Evolutionary conservation across 2,888 invertebrate genomes (phyloP).

Genomic region (Synanthedon andrenaeformis): DNA sequence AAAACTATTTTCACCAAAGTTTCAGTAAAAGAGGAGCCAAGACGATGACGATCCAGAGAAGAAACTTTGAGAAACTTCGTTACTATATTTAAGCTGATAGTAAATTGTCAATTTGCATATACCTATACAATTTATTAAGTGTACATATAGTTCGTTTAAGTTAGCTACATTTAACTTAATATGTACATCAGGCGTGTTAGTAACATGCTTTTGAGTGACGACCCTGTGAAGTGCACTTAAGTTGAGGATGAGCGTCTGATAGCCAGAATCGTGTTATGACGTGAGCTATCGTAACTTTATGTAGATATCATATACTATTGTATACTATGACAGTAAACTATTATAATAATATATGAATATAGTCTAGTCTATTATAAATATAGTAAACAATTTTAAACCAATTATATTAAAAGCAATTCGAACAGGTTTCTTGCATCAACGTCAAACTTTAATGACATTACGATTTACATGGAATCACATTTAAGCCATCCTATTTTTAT

Average conservation of each 20-base stretch:
- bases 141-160: no score
- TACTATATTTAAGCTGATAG: no score
- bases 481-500: not conserved
- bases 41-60: no score
- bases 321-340: no score
- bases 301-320: not conserved
- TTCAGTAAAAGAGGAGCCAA: no score
- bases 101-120: no score
- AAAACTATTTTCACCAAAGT: no score
- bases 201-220: conserved; percentile 31
- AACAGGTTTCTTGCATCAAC: not conserved
- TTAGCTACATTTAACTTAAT: not conserved
- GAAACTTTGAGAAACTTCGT: no score
- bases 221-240: conserved; percentile 38
- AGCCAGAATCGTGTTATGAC: conserved; percentile 23
- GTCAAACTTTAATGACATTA: not conserved
- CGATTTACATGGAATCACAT: not conserved
- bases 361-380: not conserved
- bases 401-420: not conserved
- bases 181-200: conserved; percentile 20
- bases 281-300: conserved; percentile 4
- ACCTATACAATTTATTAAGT: no score
- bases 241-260: conserved; percentile 23
- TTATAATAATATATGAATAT: conserved; percentile 2
- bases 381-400: no score